Percentiles rank a stretch among this genome's conserved stretches.
Evolutionary conservation across 2,888 invertebrate species (phyloP).

Genomic region (Cenopis cana): DNA sequence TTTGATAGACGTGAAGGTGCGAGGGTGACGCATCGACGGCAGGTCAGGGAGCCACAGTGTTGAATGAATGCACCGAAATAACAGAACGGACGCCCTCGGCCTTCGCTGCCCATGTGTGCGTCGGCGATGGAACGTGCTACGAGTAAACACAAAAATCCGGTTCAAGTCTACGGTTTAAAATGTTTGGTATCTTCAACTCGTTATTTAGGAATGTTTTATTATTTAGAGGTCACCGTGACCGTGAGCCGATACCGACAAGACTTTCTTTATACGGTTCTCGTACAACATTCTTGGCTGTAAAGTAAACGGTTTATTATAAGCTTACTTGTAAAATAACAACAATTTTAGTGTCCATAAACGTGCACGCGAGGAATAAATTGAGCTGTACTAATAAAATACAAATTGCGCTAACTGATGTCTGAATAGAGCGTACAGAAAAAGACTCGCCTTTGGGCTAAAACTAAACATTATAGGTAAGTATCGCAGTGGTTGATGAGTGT

Average conservation of each 20-base stretch:
- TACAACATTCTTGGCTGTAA: background rate
- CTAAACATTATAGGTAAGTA: conserved; percentile 37
- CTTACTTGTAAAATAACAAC: conserved; percentile 6
- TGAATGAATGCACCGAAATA: conserved; percentile 78
- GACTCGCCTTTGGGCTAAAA: conserved; percentile 35
- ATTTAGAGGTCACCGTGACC: conserved; percentile 22
- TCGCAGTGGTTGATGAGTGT: conserved; percentile 56
- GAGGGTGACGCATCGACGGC: conserved; percentile 60
- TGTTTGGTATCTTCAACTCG: conserved; percentile 39
- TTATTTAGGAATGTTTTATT: conserved; percentile 38
- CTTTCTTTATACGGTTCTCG: conserved; percentile 21
- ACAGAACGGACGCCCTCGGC: conserved; percentile 69
- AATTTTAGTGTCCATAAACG: conserved; percentile 5
- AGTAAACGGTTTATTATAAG: conserved; percentile 2
- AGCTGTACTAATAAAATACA: conserved; percentile 17
- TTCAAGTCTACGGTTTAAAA: conserved; percentile 44
- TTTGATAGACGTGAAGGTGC: conserved; percentile 38
- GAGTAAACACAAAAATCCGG: conserved; percentile 50
- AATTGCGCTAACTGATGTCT: conserved; percentile 20
- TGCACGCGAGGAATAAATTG: background rate
- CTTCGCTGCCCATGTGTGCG: conserved; percentile 60
- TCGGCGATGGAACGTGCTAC: conserved; percentile 50
- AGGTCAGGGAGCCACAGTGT: conserved; percentile 62
- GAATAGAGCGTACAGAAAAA: conserved; percentile 28
- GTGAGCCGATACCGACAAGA: conserved; percentile 12